Evolutionary conservation across 2,797 vertebrate genomes (phyloP), one percentile per base, ranked within the genome.

Genomic region (Phrynocephalus guinanensis): DNA sequence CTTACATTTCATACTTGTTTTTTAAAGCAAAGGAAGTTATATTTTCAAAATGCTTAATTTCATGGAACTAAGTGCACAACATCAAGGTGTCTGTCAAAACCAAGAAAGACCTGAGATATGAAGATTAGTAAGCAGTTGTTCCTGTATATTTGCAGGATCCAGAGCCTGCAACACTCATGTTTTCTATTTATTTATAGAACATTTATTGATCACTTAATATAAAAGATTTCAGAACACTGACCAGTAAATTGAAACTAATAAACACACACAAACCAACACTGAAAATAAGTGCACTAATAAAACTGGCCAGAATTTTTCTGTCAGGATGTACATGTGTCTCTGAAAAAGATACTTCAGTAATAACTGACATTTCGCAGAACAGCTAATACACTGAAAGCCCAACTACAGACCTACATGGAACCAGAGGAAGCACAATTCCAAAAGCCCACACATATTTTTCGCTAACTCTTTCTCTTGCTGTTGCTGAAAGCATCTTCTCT

Each of bases 61-160:
- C 44, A 83, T 0, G 84, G 56, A 2, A 79, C 63, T 90, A 90
- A 90, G 0, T 86, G 0, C 16, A 91, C 60, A 68, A 38, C 38
- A 67, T 26, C 44, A 82, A 90, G 16, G 52, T 52, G 91, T 26
- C 52, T 52, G 52, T 52, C 52, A 6, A 63, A 63, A 63, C 3
- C 60, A 63, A 63, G 15, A 13, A 63, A 63, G 60, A 13, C 11
- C 8, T 52, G 16, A 28, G 28, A 83, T 22, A 20, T 10, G 22
- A 67, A 18, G 3, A 50, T 68, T 66, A 48, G 60, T 4, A 38
- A 86, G 48, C 4, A 78, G 22, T 8, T 38, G 15, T 48, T 76
- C 24, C 33, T 50, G 79, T 63, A 9, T 48, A 24, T 60, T 60
- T 28, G 56, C 30, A 77, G 24, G 5, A 44, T 8, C 30, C 22